phyloP scores from a whole-genome alignment of 2,888 invertebrate species.

The Adelognathus sp. region DNA sequence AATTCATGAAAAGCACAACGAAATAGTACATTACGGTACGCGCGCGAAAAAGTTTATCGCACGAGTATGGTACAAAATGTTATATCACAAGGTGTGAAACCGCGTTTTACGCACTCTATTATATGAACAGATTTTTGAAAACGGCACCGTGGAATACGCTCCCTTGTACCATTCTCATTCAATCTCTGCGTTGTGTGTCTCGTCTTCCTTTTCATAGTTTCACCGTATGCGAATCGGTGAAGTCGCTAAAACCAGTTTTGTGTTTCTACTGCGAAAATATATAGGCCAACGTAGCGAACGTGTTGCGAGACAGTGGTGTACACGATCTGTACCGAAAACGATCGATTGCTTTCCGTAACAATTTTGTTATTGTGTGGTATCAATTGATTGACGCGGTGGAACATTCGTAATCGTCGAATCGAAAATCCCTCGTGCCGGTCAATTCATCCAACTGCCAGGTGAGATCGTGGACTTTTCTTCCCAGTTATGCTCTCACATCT shows the following conservation, averaged over 20 bases:
- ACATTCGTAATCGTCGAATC: neutral
- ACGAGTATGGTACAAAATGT: too few relatives aligned
- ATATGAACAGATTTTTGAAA: too few relatives aligned
- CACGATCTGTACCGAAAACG: neutral
- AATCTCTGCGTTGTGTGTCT: neutral
- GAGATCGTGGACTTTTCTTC: slow-evolving; percentile 1
- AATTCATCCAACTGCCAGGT: slow-evolving; percentile 1
- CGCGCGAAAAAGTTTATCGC: too few relatives aligned
- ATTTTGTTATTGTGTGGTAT: too few relatives aligned
- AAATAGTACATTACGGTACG: too few relatives aligned
- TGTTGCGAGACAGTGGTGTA: neutral
- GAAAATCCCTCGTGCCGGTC: neutral
- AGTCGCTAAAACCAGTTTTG: neutral
- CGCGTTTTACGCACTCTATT: too few relatives aligned
- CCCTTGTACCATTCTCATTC: neutral
- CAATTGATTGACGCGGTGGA: neutral
- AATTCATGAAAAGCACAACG: too few relatives aligned
- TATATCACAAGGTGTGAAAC: too few relatives aligned
- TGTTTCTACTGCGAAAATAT: neutral
- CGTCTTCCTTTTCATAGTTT: neutral
- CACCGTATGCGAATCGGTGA: neutral
- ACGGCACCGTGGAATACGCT: neutral
- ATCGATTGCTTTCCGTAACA: neutral
- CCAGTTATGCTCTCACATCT: neutral
- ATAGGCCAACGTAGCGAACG: neutral